A percentile compares a stretch with the other conserved stretches of the same genome.
Conservation (phyloP, 2,888 invertebrate species). For the Synanthedon myopaeformis region DNA sequence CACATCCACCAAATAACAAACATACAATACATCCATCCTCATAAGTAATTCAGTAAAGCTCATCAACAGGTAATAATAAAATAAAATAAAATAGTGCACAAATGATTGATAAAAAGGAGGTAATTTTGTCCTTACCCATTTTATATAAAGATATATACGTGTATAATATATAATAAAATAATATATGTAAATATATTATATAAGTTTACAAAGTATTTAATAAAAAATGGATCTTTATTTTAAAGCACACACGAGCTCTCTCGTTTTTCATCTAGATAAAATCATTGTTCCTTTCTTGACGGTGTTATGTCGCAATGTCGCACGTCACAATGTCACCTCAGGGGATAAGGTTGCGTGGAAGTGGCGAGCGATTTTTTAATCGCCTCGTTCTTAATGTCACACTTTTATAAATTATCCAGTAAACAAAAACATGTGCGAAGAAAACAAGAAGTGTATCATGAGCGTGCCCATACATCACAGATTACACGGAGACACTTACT, state of each 20-base stretch:
- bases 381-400: not conserved
- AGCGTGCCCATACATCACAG: slow-evolving; percentile 25
- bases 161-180: too few species aligned
- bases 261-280: not conserved
- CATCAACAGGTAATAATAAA: too few species aligned
- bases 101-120: too few species aligned
- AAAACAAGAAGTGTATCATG: slow-evolving; percentile 7
- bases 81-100: too few species aligned
- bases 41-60: too few species aligned
- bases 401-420: not conserved
- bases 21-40: too few species aligned
- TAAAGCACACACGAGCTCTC: not conserved
- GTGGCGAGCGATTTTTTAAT: not conserved
- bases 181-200: not conserved
- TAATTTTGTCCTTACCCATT: too few species aligned
- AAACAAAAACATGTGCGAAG: not conserved
- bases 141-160: too few species aligned
- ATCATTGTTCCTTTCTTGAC: not conserved
- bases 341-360: not conserved
- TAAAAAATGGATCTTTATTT: not conserved
- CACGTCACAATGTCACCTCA: not conserved
- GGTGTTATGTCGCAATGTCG: not conserved
- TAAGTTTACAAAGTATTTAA: not conserved
- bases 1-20: too few species aligned
- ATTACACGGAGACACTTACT: slow-evolving; percentile 27